Conservation (phyloP, 2,113 vertebrate genomes). For the Pogonocichla stellata region DNA sequence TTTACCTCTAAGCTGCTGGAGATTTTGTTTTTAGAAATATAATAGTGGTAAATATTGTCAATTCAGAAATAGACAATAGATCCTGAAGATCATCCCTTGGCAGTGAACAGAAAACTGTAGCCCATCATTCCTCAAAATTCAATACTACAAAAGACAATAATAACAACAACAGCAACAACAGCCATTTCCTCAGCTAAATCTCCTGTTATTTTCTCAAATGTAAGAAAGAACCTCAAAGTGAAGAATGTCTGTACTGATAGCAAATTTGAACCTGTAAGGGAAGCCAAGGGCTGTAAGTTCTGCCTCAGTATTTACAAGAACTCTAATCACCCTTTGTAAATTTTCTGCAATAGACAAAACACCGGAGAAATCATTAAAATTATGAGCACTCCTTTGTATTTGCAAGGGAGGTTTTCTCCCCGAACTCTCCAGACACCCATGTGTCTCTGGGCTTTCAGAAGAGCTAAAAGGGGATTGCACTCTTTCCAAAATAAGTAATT, state of each 20-base stretch:
- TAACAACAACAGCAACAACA: neutral
- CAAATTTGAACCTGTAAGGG: neutral
- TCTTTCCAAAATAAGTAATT: constrained; percentile 7
- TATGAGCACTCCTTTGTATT: neutral
- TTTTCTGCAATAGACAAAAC: constrained; percentile 42
- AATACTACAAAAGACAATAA: neutral
- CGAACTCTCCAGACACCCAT: neutral
- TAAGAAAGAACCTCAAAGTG: neutral
- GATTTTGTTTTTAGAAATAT: neutral
- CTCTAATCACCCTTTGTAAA: neutral
- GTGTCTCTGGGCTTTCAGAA: neutral
- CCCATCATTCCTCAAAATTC: neutral
- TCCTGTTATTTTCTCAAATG: neutral
- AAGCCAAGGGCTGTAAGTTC: neutral
- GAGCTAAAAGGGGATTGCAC: neutral
- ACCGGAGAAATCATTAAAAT: constrained; percentile 5
- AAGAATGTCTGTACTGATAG: neutral
- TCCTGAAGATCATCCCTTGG: neutral
- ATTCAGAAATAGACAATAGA: neutral
- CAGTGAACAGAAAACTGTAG: neutral
- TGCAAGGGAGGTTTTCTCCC: constrained; percentile 3
- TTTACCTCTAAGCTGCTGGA: neutral
- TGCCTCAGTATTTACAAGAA: neutral
- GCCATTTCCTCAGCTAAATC: neutral
- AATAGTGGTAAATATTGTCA: neutral